Conservation (phyloP, 2,113 vertebrate species). For the Lophochroa leadbeateri region DNA sequence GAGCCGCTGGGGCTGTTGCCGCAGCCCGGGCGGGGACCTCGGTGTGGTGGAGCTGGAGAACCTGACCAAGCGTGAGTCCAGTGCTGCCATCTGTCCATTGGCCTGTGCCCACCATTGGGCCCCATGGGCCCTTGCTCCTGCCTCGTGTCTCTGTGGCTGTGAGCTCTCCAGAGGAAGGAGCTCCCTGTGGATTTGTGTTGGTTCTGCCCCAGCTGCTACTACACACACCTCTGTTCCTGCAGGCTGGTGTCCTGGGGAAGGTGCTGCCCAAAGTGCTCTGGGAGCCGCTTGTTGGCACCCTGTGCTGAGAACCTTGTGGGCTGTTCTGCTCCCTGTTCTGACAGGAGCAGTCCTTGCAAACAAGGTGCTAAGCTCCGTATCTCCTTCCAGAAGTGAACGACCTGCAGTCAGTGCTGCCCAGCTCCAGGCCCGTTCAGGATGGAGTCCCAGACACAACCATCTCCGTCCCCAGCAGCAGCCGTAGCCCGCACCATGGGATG, state of each 20-base stretch:
- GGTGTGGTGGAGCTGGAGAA: slow-evolving; percentile 36
- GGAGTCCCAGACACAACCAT: slow-evolving; percentile 64
- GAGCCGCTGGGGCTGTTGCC: slow-evolving; percentile 77
- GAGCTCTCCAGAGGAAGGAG: background rate
- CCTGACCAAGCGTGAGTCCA: slow-evolving; percentile 79
- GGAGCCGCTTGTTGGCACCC: background rate
- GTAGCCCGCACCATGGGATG: background rate
- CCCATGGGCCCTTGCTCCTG: rapidly evolving
- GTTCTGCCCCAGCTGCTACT: background rate
- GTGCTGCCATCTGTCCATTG: rapidly evolving
- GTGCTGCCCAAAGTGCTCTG: background rate
- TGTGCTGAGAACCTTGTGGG: background rate
- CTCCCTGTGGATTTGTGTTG: rapidly evolving
- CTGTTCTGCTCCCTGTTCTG: background rate
- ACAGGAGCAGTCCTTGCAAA: rapidly evolving
- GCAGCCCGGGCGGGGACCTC: slow-evolving; percentile 70
- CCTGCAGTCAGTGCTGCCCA: slow-evolving; percentile 80
- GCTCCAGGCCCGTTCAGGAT: slow-evolving; percentile 54
- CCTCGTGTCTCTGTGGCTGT: background rate
- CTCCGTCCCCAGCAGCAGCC: slow-evolving; percentile 71
- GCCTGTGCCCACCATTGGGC: background rate
- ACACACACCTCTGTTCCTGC: background rate
- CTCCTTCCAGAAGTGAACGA: slow-evolving; percentile 79
- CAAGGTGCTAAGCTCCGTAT: background rate
- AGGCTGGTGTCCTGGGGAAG: no score